Base-by-base conservation (phyloP, 2,797 vertebrate species). In the Sparidentex hasta region DNA sequence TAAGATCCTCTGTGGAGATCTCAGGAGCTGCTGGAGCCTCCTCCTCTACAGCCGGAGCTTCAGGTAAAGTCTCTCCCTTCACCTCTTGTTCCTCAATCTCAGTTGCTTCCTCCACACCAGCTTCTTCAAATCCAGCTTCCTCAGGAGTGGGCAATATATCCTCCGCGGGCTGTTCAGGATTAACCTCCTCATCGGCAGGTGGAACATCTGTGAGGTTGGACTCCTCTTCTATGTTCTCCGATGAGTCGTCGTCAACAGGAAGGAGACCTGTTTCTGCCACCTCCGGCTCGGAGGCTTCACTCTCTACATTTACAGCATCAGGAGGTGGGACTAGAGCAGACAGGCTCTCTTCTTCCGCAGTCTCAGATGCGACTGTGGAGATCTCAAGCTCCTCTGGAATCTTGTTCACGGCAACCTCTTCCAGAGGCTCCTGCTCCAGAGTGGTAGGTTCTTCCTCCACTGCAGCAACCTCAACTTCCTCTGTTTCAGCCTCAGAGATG, bases 1-100 rank as follows among this genome's bases (percentile, higher is more conserved):
- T 71, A 5, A 94, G 80, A 21, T 94, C 89, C 57, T 88, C 82
- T n/a, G 44, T 65, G 1, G 87, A 86, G 79, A 91, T 86, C 56
- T 74, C 57, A 3, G 86, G 84, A 66, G 71, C 67, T 46, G 84
- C 82, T 5, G 69, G 67, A 14, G 62, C 65, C 21, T 72, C 80
- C 70, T 82, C 77, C 2, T 86, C 80, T 38, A 66, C 58, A 65
- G 54, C 65, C 0, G 84, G 80, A 65, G 65, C 50, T 78, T 89
- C 80, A 33, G 81, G 73, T 20, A 65, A 23, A 50, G 58, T 43
- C 43, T 84, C 71, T 17, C 76, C 80, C 47, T 23, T 80, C 69
- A 70, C 64, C 14, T 85, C 77, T 59, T 48, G 50, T 23, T 41
- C 73, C 16, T 64, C 47, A 3, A 47, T 78, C 51, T 78, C 69